phyloP scores from a whole-genome alignment of 2,888 invertebrate genomes.

The Pheosia tremula region DNA sequence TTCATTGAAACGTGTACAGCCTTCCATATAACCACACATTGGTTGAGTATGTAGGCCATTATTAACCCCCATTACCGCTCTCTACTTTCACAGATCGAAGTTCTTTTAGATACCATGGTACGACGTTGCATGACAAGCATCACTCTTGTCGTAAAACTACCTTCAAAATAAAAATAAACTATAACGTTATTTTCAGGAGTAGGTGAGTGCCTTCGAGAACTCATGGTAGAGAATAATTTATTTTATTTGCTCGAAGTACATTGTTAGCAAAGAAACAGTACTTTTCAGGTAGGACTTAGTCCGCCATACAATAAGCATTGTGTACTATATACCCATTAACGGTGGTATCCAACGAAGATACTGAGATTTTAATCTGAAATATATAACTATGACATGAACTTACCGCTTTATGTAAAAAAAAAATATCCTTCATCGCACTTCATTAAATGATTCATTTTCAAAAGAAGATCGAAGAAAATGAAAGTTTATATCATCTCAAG shows the following conservation, averaged over 20 bases:
- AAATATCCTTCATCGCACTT: not conserved
- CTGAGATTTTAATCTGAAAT: too few species aligned
- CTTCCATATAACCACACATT: too few species aligned
- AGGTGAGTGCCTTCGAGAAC: constrained; percentile 6
- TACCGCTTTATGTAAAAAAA: not conserved
- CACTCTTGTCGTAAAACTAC: constrained; percentile 12
- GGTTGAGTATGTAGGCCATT: too few species aligned
- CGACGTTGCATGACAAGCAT: constrained; percentile 31
- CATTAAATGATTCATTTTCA: too few species aligned
- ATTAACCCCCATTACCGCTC: too few species aligned
- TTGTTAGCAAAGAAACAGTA: constrained; percentile 29
- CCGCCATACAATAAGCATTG: too few species aligned
- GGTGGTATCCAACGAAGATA: too few species aligned
- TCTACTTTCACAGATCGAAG: too few species aligned
- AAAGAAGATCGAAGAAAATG: not conserved
- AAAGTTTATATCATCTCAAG: not conserved
- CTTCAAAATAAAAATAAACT: constrained; percentile 24
- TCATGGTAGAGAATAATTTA: constrained; percentile 22
- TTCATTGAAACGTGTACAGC: too few species aligned
- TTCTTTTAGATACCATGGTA: constrained; percentile 7
- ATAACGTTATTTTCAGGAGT: constrained; percentile 12
- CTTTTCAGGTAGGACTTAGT: constrained; percentile 9
- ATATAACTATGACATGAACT: not conserved
- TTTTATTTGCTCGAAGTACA: constrained; percentile 40
- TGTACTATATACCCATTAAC: too few species aligned